These are phyloP conservation scores for Drosophila sordidula DNA, from an alignment of 2,888 invertebrate genomes.

Conservation along the genomic window DNA sequence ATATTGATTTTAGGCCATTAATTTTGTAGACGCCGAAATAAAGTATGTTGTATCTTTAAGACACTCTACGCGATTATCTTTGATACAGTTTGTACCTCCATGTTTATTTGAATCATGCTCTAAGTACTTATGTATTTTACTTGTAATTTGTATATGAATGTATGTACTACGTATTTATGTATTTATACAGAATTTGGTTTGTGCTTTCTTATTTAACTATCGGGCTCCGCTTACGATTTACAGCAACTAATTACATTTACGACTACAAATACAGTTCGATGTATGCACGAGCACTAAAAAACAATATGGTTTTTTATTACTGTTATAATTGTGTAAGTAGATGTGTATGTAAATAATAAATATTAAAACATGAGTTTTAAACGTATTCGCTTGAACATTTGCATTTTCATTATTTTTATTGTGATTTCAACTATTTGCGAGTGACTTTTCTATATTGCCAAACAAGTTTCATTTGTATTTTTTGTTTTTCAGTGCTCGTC, in stretches of 20 bases:
- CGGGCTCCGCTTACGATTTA: conserved; percentile 15
- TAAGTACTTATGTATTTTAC: background rate
- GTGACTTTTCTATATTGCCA: background rate
- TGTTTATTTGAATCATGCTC: background rate
- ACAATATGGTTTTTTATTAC: conserved; percentile 8
- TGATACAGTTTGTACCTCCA: background rate
- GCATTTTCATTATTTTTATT: conserved; percentile 3
- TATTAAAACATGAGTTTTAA: conserved; percentile 15
- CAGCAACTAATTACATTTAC: conserved; percentile 31
- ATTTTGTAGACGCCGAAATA: too few species aligned
- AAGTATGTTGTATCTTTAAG: too few species aligned
- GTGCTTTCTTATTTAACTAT: conserved; percentile 61
- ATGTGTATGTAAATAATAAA: conserved; percentile 9
- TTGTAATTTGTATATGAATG: conserved; percentile 7
- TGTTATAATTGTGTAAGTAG: conserved; percentile 11
- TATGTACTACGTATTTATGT: conserved; percentile 9
- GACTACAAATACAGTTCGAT: conserved; percentile 51
- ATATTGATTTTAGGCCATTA: too few species aligned
- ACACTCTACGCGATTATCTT: too few species aligned
- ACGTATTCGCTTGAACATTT: conserved; percentile 2
- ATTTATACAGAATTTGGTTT: conserved; percentile 64
- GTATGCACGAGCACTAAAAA: conserved; percentile 44
- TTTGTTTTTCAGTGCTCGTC: background rate
- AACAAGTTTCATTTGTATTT: background rate
- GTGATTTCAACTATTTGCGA: background rate